Evolutionary conservation across 2,113 vertebrate species (phyloP).

Genomic region (Aptenodytes patagonicus): DNA sequence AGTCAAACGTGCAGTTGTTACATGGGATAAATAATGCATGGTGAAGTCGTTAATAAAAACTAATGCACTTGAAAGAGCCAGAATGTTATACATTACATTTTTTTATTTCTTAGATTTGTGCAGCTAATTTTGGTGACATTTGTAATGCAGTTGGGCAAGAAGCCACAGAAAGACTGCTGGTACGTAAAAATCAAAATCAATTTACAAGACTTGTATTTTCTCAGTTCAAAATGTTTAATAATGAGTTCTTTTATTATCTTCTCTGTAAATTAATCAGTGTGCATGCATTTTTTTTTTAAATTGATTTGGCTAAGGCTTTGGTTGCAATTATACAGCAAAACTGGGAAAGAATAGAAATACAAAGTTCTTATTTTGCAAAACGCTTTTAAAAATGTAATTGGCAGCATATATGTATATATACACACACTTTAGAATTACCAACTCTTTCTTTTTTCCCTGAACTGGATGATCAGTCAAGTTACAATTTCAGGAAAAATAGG

Average conservation of each 20-base stretch:
- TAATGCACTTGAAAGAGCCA: not conserved
- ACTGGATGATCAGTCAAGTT: not conserved
- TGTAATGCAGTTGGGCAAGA: constrained; percentile 91
- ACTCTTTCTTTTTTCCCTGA: not conserved
- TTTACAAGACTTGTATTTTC: not conserved
- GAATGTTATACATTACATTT: not conserved
- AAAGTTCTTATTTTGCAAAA: not conserved
- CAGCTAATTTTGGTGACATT: constrained; percentile 89
- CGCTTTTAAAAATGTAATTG: not conserved
- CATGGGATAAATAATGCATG: not conserved
- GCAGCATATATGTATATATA: not conserved
- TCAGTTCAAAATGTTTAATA: not conserved
- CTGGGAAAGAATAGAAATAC: not conserved
- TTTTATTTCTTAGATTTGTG: constrained; percentile 80
- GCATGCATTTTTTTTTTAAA: not conserved
- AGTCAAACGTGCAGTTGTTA: not conserved
- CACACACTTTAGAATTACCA: not conserved
- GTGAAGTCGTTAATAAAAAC: not conserved
- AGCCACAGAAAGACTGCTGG: constrained; percentile 89
- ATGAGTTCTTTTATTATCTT: not conserved
- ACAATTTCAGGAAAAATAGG: not conserved
- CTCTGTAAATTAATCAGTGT: not conserved
- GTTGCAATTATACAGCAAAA: not conserved
- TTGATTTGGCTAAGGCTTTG: not conserved
- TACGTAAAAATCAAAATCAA: constrained; percentile 59